Percentiles rank a stretch among this genome's conserved stretches.
phyloP scores from a whole-genome alignment of 2,888 invertebrate species.

The Tipula confusa region DNA sequence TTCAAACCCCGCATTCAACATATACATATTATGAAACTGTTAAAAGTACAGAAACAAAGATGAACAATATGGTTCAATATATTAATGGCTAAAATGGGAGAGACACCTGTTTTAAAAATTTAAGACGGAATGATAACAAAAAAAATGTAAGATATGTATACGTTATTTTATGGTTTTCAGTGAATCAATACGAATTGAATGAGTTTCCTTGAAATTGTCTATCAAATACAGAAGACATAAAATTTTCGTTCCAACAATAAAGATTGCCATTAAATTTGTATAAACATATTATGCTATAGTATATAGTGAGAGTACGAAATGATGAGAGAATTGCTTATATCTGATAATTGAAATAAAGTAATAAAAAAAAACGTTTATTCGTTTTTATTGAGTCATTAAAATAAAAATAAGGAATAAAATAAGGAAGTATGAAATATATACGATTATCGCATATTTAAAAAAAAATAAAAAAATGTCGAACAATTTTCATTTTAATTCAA shows the following conservation, averaged over 20 bases:
- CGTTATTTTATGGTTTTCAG: too few species aligned
- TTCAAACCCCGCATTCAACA: neutral
- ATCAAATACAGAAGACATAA: neutral
- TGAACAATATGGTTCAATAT: neutral
- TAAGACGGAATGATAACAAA: neutral
- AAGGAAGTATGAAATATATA: neutral
- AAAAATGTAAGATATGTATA: too few species aligned
- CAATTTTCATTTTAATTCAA: neutral
- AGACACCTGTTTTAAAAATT: neutral
- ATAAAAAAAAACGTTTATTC: slow-evolving; percentile 4
- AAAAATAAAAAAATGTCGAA: neutral
- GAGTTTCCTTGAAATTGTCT: neutral
- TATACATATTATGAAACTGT: neutral
- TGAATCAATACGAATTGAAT: neutral
- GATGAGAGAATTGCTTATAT: neutral
- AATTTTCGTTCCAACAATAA: neutral
- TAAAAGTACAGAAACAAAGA: neutral
- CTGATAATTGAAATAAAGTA: slow-evolving; percentile 3
- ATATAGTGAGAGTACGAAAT: neutral
- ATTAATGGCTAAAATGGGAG: neutral
- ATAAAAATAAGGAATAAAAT: neutral
- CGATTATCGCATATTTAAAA: neutral
- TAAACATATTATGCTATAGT: neutral
- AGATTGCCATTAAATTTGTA: neutral
- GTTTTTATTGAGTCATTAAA: neutral